Evolutionary conservation across 2,113 vertebrate genomes (phyloP).

Genomic region (Myiopsitta monachus): DNA sequence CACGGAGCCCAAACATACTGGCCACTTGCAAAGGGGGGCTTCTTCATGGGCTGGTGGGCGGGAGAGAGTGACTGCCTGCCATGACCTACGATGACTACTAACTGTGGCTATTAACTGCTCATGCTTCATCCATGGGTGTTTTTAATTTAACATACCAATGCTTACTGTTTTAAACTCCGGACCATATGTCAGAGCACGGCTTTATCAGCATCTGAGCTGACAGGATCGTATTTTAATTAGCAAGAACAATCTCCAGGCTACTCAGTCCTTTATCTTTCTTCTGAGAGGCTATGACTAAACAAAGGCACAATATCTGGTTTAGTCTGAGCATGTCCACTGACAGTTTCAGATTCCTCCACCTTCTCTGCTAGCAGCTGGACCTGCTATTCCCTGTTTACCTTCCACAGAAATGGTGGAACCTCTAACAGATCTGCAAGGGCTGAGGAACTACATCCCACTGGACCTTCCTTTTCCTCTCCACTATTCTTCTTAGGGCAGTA

Average conservation of each 20-base stretch:
- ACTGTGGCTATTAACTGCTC: background rate
- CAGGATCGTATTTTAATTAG: background rate
- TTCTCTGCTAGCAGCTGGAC: background rate
- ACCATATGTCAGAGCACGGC: background rate
- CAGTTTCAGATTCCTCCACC: background rate
- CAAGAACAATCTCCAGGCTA: background rate
- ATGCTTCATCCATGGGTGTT: background rate
- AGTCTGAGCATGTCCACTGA: background rate
- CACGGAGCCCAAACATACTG: background rate
- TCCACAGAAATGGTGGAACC: background rate
- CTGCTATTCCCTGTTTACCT: background rate
- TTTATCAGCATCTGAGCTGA: background rate
- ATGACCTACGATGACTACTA: background rate
- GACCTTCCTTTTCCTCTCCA: background rate
- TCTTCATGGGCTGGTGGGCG: background rate
- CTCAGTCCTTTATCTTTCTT: background rate
- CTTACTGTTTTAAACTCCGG: background rate
- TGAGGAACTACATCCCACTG: background rate
- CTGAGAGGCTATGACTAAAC: background rate
- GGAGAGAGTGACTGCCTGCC: background rate
- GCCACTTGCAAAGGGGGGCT: background rate
- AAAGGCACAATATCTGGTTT: background rate
- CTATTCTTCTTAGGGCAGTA: background rate
- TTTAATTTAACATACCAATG: background rate
- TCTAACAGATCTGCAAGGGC: background rate